A percentile compares a stretch with the other conserved stretches of the same genome.
Conservation (phyloP, 1,140 invertebrate genomes). For the Manduca sexta region DNA sequence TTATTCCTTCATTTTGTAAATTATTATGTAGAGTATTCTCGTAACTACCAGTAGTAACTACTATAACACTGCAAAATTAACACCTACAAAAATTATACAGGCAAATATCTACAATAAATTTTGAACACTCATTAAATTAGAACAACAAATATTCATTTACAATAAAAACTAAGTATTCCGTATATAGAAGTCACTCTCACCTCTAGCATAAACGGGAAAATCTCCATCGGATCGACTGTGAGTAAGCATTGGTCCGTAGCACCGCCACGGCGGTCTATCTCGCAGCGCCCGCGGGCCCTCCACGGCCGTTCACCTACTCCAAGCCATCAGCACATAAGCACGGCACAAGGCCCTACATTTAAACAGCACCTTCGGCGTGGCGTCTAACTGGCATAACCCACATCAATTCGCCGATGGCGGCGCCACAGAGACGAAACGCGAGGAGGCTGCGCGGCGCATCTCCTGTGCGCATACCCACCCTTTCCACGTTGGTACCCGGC, state of each 20-base stretch:
- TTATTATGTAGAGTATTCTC: too few relatives aligned
- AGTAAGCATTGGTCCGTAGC: constrained; percentile 80
- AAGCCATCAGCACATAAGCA: constrained; percentile 47
- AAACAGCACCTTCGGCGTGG: constrained; percentile 32
- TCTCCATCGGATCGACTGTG: constrained; percentile 87
- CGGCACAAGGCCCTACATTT: constrained; percentile 41
- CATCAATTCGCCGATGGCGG: constrained; percentile 47
- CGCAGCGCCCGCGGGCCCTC: constrained; percentile 62
- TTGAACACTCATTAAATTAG: background rate
- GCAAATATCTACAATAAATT: background rate
- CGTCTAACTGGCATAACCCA: constrained; percentile 38
- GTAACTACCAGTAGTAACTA: too few relatives aligned
- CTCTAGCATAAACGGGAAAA: constrained; percentile 81
- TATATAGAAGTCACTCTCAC: constrained; percentile 37
- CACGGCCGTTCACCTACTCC: constrained; percentile 61
- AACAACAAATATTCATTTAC: background rate
- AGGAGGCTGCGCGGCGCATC: constrained; percentile 66
- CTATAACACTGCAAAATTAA: too few relatives aligned
- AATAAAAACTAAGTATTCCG: background rate
- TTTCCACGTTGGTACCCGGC: constrained; percentile 23
- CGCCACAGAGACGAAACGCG: constrained; percentile 42
- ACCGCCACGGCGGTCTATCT: constrained; percentile 68
- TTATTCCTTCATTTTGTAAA: too few relatives aligned
- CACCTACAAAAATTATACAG: too few relatives aligned
- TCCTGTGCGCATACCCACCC: constrained; percentile 52